Evolutionary conservation across 2,888 invertebrate species (phyloP), one percentile per base, ranked within the genome.

Genomic region (Crioceris asparagi): DNA sequence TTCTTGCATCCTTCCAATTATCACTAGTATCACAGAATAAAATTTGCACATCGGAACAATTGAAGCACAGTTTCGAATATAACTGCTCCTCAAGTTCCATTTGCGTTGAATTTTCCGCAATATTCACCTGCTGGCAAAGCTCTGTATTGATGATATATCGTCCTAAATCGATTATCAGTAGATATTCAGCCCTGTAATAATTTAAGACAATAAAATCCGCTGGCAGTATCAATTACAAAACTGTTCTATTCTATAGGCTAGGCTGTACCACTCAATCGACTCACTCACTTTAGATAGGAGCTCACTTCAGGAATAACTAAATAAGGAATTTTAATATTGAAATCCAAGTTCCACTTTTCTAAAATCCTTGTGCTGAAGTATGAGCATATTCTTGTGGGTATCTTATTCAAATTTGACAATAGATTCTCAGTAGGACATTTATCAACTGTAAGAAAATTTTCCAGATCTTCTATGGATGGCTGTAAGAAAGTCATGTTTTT

Each of bases 51-150:
- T 76, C 77, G 10, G 74, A 73, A 46, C 82, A 74, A 43, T 76
- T 77, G 2, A 84, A 69, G 43, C 79, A 77, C 33, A 84, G 69
- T 47, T 85, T 69, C 45, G 86, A 85, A 52, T 86, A 88, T 6
- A 86, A 65, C 32, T 79, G 70, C 56, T 85, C 83, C 53, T 87
- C 85, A 36, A 86, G 60, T 64, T 87, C 86, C 75, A 84, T 84
- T 52, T 81, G 78, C 0, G 85, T 85, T 1, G 80, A 79, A 52
- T 83, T 80, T 58, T 85, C 84, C 1, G 81, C 61, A 7, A 75
- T 71, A 33, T 76, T 63, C 44, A 76, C 74, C 1, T 70, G 64
- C 1, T 80, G 77, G 55, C 84, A 84, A 34, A 85, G 62, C 55
- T 87, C 85, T 10, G 82, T 83, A 49, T 72, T 75, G 5, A 85